Percentiles rank a stretch among this genome's conserved stretches.
phyloP scores from a whole-genome alignment of 2,113 vertebrate species.

The Malurus melanocephalus region DNA sequence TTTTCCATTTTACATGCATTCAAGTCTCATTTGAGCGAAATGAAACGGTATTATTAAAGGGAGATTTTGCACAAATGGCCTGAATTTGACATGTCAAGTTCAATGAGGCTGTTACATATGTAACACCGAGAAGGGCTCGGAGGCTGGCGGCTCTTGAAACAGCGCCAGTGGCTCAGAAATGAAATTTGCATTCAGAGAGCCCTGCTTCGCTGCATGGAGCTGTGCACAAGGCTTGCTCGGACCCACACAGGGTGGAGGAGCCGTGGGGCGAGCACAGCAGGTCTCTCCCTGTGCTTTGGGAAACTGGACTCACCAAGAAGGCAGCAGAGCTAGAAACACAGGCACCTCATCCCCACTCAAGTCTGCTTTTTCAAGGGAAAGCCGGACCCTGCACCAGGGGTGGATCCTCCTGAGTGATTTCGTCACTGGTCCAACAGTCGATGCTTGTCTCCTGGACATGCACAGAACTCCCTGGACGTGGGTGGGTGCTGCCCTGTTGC shows the following conservation, averaged over 20 bases:
- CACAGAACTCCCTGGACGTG: no score
- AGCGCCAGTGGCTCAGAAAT: slow-evolving; percentile 73
- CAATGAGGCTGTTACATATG: slow-evolving; percentile 88
- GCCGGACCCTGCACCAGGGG: not conserved
- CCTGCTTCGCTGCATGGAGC: not conserved
- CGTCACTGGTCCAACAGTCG: fast-evolving
- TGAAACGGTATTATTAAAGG: slow-evolving; percentile 92
- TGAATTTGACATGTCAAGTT: slow-evolving; percentile 95
- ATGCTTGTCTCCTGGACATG: fast-evolving
- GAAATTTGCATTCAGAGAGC: slow-evolving; percentile 74
- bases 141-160: slow-evolving; percentile 70
- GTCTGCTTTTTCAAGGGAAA: not conserved
- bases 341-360: not conserved
- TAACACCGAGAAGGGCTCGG: slow-evolving; percentile 72
- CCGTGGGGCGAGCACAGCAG: fast-evolving
- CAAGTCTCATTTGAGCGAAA: slow-evolving; percentile 86
- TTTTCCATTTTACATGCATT: slow-evolving; percentile 86
- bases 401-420: not conserved
- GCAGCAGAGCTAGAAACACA: not conserved
- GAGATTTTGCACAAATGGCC: slow-evolving; percentile 96
- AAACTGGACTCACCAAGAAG: not conserved
- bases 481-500: not conserved
- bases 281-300: not conserved
- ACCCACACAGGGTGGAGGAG: not conserved
- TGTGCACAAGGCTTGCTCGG: not conserved